Evolutionary conservation across 2,888 invertebrate species (phyloP).

Genomic region (Corbicula japonica): DNA sequence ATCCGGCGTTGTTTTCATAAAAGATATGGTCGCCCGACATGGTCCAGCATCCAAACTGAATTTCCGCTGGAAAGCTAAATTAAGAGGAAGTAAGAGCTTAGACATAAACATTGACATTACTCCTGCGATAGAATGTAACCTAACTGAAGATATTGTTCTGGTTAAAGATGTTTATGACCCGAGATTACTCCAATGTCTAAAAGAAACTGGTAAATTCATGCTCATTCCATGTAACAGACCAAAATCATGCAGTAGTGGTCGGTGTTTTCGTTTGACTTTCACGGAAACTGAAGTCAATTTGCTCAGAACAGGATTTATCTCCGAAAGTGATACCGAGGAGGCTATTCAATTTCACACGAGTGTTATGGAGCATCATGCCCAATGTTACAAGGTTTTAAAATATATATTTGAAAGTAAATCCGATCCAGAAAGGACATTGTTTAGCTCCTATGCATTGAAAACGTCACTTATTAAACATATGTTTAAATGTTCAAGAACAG

Average conservation of each 20-base stretch:
- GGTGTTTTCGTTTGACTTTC: neutral
- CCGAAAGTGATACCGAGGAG: too few species aligned
- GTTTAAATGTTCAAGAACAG: too few species aligned
- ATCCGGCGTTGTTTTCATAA: neutral
- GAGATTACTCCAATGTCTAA: neutral
- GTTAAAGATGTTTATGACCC: neutral
- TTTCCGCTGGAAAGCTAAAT: neutral
- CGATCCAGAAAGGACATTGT: too few species aligned
- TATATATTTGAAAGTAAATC: too few species aligned
- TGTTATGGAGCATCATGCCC: too few species aligned
- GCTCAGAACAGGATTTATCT: too few species aligned
- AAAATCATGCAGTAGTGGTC: neutral
- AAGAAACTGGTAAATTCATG: neutral
- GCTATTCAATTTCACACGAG: too few species aligned
- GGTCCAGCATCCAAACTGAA: neutral
- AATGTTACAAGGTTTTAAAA: too few species aligned
- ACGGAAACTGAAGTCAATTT: conserved; percentile 1
- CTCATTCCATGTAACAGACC: neutral
- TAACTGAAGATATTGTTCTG: neutral
- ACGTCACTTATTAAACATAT: too few species aligned
- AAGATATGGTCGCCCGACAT: neutral
- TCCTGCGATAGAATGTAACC: neutral
- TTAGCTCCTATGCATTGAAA: too few species aligned
- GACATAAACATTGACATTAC: neutral
- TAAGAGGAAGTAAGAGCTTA: neutral